Base-by-base conservation (phyloP, 53 echinoderm and acorn worm species). In the Paelopatides confundens region DNA sequence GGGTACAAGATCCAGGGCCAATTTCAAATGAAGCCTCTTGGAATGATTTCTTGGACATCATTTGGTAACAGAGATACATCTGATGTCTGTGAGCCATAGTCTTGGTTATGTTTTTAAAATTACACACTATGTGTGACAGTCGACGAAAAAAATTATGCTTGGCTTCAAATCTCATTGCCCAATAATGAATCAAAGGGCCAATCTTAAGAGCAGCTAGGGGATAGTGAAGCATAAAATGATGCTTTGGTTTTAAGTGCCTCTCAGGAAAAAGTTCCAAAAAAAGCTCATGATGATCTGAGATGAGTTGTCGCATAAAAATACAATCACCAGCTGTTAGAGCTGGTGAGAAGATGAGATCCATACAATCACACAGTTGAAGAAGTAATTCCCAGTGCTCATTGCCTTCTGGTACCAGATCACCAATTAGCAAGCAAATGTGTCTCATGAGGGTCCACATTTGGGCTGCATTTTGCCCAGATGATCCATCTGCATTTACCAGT, bases 381-480 rank as follows among this genome's bases (percentile, higher is more conserved):
- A 86, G 2, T 39, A 93, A 35, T 27, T 87, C 93, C 89, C 87
- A 93, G 35, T 71, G 58, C 33, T 43, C 66, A 87, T 90, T 87
- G 5, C 66, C 87, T n/a, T 90, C 87, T 18, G 86, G 82, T 65
- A 93, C 66, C 11, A 82, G 62, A 76, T 93, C 87, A n/a, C 90
- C 93, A 27, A 93, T n/a, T 50, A 93, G 63, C 43, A 93, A 34
- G 35, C 54, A 27, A 33, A 90, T 82, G 39, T 90, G 82, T 46
- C 85, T 71, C 62, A 83, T 70, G 13, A 90, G 40, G n/a, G 89
- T 65, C 93, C 87, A 90, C 87, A 87, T 93, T 66, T 93, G 93
- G 0, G 70, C 90, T 31, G 90, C 93, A 62, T 90, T 86, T 82
- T 90, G 93, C 0, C 87, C 90, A 69, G 93, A 52, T 32, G 90